Conservation (phyloP, 2,888 invertebrate genomes). For the Tenthredo mesomela region DNA sequence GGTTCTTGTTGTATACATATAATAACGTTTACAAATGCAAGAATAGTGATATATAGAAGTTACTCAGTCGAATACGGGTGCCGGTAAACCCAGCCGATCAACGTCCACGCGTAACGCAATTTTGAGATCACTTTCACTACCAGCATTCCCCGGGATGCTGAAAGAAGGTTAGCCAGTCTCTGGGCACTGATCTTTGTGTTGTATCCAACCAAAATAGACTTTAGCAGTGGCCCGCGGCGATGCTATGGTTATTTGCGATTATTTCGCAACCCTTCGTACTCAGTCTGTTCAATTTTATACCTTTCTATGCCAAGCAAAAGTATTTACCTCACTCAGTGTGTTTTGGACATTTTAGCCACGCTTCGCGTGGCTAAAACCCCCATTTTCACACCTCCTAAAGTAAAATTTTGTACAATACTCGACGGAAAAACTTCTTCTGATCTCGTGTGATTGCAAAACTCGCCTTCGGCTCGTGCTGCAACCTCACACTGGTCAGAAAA, state of each 20-base stretch:
- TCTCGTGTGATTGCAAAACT: too few species aligned
- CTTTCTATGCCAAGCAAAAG: neutral
- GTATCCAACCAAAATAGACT: conserved; percentile 31
- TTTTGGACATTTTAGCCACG: too few species aligned
- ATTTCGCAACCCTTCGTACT: conserved; percentile 28
- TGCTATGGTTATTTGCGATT: conserved; percentile 15
- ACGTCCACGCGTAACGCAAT: conserved; percentile 62
- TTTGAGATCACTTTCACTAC: conserved; percentile 76
- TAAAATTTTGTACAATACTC: too few species aligned
- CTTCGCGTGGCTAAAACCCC: too few species aligned
- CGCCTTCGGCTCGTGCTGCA: too few species aligned
- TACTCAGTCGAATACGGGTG: conserved; percentile 16
- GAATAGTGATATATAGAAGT: conserved; percentile 42
- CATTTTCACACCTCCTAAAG: too few species aligned
- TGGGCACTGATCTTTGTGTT: conserved; percentile 39
- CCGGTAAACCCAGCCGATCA: conserved; percentile 36
- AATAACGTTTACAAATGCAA: conserved; percentile 5
- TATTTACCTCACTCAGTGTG: too few species aligned
- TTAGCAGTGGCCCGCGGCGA: conserved; percentile 18
- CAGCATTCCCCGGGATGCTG: conserved; percentile 66
- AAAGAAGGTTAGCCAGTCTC: conserved; percentile 57
- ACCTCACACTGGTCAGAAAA: too few species aligned
- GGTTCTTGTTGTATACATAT: neutral
- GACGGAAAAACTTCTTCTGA: too few species aligned
- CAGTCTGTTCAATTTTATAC: neutral